A percentile compares a stretch with the other conserved stretches of the same genome.
These are phyloP conservation scores for Panzeria rudis DNA, from an alignment of 2,888 invertebrate genomes.

Conservation along the genomic window DNA sequence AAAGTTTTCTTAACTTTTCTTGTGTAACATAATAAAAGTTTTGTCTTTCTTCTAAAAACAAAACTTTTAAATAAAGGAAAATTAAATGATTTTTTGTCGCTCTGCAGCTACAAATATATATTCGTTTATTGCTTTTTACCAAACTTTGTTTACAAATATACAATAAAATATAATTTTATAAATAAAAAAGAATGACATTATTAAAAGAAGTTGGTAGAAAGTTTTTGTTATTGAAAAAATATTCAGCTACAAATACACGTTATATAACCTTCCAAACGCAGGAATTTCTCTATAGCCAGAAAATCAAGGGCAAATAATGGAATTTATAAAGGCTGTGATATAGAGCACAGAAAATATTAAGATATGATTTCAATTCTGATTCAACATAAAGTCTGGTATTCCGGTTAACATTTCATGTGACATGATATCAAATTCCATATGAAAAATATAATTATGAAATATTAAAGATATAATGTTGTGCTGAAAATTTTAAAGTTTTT, in stretches of 20 bases:
- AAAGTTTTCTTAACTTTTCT: conserved; percentile 51
- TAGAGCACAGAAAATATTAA: no score
- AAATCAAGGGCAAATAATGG: conserved; percentile 1
- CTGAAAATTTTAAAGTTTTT: no score
- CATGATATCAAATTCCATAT: no score
- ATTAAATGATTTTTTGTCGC: conserved; percentile 52
- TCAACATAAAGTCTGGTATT: no score
- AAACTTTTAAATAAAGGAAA: conserved; percentile 59
- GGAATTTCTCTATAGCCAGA: background rate
- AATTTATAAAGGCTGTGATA: no score
- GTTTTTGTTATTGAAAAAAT: background rate
- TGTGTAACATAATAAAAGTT: conserved; percentile 36
- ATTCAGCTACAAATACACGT: background rate
- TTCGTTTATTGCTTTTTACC: conserved; percentile 35
- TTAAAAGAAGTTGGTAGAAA: conserved; percentile 28
- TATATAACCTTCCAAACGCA: background rate
- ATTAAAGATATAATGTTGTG: no score
- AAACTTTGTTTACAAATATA: conserved; percentile 49
- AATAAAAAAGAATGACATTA: conserved; percentile 41
- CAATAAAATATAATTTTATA: conserved; percentile 42
- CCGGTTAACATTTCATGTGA: no score
- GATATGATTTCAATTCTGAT: no score
- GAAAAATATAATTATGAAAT: no score
- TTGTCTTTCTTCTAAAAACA: conserved; percentile 39
- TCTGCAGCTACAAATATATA: conserved; percentile 26